A percentile compares a stretch with the other conserved stretches of the same genome.
Evolutionary conservation across 2,888 invertebrate genomes (phyloP).

Genomic region (Lydus trimaculatus): DNA sequence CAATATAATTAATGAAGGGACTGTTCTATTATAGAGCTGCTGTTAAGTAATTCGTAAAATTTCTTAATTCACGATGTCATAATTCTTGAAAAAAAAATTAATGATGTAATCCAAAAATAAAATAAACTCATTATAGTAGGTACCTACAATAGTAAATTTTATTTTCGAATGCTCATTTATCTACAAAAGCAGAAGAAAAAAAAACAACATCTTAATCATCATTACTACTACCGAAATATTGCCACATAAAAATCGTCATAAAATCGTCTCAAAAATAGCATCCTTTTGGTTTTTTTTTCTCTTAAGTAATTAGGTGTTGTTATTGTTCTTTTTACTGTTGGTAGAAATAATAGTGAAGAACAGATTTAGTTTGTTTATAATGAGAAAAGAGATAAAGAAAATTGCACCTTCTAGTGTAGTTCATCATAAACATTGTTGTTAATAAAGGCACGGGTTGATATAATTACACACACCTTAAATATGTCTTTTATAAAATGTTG

Average conservation of each 20-base stretch:
- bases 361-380: neutral
- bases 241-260: neutral
- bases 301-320: neutral
- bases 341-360: neutral
- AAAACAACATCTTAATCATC: neutral
- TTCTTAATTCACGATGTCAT: constrained; percentile 5
- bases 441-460: neutral
- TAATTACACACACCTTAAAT: neutral
- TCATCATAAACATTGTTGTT: neutral
- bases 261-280: neutral
- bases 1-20: neutral
- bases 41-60: constrained; percentile 3
- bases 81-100: neutral
- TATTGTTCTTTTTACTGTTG: neutral
- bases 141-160: neutral
- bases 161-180: neutral
- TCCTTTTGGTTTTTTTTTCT: too few relatives aligned
- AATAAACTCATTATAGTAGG: neutral
- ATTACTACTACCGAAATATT: neutral
- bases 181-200: neutral
- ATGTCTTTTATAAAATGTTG: neutral
- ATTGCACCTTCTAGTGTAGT: constrained; percentile 2
- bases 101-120: neutral
- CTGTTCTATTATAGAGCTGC: neutral
- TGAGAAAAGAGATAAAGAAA: neutral